Evolutionary conservation across 2,888 invertebrate species (phyloP).

Genomic region (Blera fallax): DNA sequence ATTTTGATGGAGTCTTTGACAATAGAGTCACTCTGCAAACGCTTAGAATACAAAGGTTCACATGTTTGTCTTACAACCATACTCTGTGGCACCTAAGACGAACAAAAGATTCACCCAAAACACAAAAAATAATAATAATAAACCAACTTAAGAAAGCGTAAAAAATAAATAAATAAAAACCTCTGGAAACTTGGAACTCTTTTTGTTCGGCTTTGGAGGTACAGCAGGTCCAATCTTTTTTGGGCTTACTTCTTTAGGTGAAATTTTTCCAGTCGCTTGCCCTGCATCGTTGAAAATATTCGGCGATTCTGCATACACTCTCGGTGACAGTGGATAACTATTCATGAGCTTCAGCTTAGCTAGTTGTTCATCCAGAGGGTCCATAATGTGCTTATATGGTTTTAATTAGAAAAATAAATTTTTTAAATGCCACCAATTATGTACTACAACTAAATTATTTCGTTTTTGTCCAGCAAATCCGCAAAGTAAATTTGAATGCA

Average conservation of each 20-base stretch:
- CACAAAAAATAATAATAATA: conserved; percentile 6
- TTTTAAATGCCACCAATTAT: neutral
- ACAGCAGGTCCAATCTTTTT: conserved; percentile 89
- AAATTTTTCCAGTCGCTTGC: conserved; percentile 33
- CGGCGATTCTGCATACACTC: conserved; percentile 36
- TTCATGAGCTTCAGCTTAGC: conserved; percentile 86
- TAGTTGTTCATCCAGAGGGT: conserved; percentile 87
- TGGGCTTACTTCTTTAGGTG: conserved; percentile 76
- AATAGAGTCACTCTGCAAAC: conserved; percentile 83
- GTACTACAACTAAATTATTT: neutral
- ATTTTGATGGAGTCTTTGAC: conserved; percentile 14
- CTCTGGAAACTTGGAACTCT: conserved; percentile 77
- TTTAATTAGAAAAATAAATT: neutral
- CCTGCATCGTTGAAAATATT: conserved; percentile 11
- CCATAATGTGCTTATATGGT: conserved; percentile 79
- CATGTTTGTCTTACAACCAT: conserved; percentile 86
- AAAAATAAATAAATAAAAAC: conserved; percentile 75
- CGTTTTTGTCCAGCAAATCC: neutral
- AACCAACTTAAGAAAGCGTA: neutral
- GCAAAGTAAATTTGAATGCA: neutral
- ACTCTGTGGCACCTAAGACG: conserved; percentile 87
- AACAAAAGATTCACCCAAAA: conserved; percentile 50
- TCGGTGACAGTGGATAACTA: conserved; percentile 75
- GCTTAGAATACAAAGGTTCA: conserved; percentile 89
- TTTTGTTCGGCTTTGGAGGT: conserved; percentile 89